Evolutionary conservation across 2,888 invertebrate genomes (phyloP).

Genomic region (Mesodorylaimus sp.): DNA sequence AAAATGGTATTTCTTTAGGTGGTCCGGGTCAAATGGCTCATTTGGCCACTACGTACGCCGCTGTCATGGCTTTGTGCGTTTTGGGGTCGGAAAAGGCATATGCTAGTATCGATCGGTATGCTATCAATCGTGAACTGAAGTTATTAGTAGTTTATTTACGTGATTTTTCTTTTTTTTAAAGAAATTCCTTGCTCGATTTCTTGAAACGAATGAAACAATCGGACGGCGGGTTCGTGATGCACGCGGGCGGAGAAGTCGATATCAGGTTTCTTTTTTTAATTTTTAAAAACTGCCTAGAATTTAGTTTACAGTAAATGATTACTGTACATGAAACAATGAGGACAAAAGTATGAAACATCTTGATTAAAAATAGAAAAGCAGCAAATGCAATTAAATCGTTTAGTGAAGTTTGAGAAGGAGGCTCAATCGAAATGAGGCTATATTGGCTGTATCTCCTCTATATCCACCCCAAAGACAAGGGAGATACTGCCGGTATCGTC

Average conservation of each 20-base stretch:
- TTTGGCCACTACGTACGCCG: constrained; percentile 90
- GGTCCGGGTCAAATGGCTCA: constrained; percentile 82
- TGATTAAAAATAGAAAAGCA: too few relatives aligned
- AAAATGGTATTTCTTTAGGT: constrained; percentile 43
- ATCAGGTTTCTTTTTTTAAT: too few relatives aligned
- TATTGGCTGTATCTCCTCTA: too few relatives aligned
- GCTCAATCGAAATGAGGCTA: too few relatives aligned
- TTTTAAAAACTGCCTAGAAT: too few relatives aligned
- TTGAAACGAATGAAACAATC: constrained; percentile 53
- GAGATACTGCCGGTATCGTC: too few relatives aligned
- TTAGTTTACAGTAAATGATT: too few relatives aligned
- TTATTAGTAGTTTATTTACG: constrained; percentile 5
- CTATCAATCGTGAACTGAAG: constrained; percentile 11
- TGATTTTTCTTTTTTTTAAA: constrained; percentile 25
- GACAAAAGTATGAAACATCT: too few relatives aligned
- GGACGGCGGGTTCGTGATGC: constrained; percentile 79
- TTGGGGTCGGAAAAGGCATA: constrained; percentile 72
- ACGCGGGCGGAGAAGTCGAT: constrained; percentile 59
- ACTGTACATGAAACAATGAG: too few relatives aligned
- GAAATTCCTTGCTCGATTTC: constrained; percentile 52
- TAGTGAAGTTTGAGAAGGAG: too few relatives aligned
- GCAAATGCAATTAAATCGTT: too few relatives aligned
- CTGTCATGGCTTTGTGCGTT: constrained; percentile 73
- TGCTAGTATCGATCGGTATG: constrained; percentile 58
- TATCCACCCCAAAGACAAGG: too few relatives aligned